phyloP scores from a whole-genome alignment of 2,888 invertebrate species.

The Cosmorhoe ocellata region DNA sequence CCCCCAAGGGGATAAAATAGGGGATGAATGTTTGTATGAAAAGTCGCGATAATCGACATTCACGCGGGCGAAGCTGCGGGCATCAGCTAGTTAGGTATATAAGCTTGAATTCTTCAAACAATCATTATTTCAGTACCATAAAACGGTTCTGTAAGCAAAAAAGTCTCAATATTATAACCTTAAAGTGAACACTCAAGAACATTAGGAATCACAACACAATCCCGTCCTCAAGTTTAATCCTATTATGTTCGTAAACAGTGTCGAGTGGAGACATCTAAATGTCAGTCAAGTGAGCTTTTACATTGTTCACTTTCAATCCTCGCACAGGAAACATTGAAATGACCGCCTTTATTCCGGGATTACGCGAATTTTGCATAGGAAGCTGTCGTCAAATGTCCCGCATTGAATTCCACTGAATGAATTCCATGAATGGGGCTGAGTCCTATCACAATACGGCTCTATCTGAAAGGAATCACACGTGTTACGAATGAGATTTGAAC shows the following conservation, averaged over 20 bases:
- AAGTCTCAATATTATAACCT: conserved; percentile 29
- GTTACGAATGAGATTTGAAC: conserved; percentile 66
- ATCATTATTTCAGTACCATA: neutral
- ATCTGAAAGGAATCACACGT: conserved; percentile 70
- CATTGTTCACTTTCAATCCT: conserved; percentile 52
- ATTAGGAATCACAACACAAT: conserved; percentile 60
- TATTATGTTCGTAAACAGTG: conserved; percentile 73
- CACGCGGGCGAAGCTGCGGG: too few species aligned
- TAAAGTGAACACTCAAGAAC: conserved; percentile 42
- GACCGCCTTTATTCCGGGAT: conserved; percentile 77
- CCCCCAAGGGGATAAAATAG: too few species aligned
- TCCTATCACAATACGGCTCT: conserved; percentile 58
- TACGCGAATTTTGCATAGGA: conserved; percentile 79
- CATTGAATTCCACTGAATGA: conserved; percentile 58
- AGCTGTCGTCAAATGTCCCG: conserved; percentile 71
- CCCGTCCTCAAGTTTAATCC: conserved; percentile 65
- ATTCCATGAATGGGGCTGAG: conserved; percentile 57
- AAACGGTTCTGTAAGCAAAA: conserved; percentile 10
- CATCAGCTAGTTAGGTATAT: too few species aligned
- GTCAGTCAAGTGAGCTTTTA: conserved; percentile 70
- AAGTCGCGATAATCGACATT: too few species aligned
- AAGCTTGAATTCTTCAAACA: too few species aligned
- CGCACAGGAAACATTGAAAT: conserved; percentile 70
- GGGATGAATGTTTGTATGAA: too few species aligned
- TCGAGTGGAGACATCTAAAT: conserved; percentile 61